Conservation (phyloP, 2,113 vertebrate genomes). For the Cyanocitta stelleri region DNA sequence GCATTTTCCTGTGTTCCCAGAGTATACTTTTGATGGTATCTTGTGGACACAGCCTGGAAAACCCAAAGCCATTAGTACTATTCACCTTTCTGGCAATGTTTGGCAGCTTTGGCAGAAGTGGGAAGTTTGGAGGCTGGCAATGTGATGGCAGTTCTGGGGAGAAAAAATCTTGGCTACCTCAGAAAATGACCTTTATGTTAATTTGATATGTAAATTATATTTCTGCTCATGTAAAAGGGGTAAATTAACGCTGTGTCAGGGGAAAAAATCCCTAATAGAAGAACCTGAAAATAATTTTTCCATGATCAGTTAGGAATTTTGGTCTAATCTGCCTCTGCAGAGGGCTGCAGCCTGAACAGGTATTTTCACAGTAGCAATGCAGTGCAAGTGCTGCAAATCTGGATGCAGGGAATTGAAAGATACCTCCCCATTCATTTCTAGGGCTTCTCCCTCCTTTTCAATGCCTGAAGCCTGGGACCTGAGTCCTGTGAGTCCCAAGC, state of each 20-base stretch:
- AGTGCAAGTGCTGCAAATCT: neutral
- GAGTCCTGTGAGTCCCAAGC: neutral
- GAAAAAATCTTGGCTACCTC: neutral
- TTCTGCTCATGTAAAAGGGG: neutral
- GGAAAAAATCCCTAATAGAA: neutral
- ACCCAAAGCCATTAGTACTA: neutral
- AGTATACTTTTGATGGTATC: neutral
- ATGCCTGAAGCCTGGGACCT: neutral
- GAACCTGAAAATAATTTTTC: neutral
- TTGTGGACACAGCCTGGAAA: neutral
- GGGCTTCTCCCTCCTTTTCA: neutral
- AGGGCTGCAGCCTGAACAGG: neutral
- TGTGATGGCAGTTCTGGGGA: neutral
- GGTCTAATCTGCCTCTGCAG: neutral
- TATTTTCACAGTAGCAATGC: neutral
- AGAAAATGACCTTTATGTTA: neutral
- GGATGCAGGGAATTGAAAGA: neutral
- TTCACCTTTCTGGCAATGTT: neutral
- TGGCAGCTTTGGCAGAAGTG: neutral
- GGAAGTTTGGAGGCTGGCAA: neutral
- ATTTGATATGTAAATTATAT: neutral
- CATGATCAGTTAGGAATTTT: neutral
- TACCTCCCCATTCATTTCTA: neutral
- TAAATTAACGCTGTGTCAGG: neutral
- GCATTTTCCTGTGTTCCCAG: fast-evolving